Evolutionary conservation across 2,888 invertebrate species (phyloP).

Genomic region (Diachrysia chrysitis): DNA sequence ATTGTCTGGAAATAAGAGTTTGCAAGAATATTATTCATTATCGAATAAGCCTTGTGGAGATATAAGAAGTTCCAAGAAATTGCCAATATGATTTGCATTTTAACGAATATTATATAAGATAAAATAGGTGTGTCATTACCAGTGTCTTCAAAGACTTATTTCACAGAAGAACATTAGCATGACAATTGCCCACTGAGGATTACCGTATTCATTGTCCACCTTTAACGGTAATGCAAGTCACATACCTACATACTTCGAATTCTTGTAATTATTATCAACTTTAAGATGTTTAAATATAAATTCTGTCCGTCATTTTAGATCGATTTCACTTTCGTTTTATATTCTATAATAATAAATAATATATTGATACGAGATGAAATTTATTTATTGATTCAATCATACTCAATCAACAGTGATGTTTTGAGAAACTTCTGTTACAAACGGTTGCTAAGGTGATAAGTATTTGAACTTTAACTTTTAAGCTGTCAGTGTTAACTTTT

Average conservation of each 20-base stretch:
- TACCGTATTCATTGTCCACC: conserved; percentile 59
- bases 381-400: conserved; percentile 8
- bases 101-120: conserved; percentile 27
- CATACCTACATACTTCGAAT: conserved; percentile 46
- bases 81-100: conserved; percentile 18
- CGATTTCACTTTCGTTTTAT: conserved; percentile 44
- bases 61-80: conserved; percentile 18
- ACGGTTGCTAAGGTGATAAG: conserved; percentile 1
- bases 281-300: conserved; percentile 30
- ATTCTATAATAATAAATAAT: not conserved
- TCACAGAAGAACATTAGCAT: conserved; percentile 61
- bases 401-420: not conserved
- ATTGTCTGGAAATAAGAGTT: not conserved
- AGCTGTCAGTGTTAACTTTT: too few species aligned
- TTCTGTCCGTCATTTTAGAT: conserved; percentile 18
- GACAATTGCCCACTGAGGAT: conserved; percentile 61
- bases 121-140: conserved; percentile 26
- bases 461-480: not conserved
- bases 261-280: conserved; percentile 40
- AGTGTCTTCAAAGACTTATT: conserved; percentile 43
- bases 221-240: conserved; percentile 54
- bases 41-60: not conserved
- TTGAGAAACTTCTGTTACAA: not conserved
- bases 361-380: conserved; percentile 12
- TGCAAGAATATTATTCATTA: not conserved